phyloP scores from a whole-genome alignment of 2,113 vertebrate species.

The Eidolon helvum region DNA sequence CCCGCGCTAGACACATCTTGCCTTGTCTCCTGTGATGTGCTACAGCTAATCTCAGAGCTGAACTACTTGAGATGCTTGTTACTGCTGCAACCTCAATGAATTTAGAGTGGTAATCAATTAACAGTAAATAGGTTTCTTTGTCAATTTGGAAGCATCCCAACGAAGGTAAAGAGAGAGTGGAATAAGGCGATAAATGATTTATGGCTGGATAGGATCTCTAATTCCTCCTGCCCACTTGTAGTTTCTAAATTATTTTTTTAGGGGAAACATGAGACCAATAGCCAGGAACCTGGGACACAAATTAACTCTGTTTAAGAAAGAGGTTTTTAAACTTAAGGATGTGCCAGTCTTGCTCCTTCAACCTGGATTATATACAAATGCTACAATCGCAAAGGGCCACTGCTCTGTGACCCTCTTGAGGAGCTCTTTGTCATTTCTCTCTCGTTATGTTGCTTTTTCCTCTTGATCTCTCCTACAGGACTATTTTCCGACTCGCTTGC shows the following conservation, averaged over 20 bases:
- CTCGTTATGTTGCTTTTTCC: background rate
- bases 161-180: slow-evolving; percentile 76
- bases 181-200: slow-evolving; percentile 84
- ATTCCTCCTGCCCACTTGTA: slow-evolving; percentile 66
- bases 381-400: background rate
- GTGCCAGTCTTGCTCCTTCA: slow-evolving; percentile 63
- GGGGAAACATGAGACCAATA: slow-evolving; percentile 74
- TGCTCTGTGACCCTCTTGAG: background rate
- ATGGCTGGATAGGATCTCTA: slow-evolving; percentile 75
- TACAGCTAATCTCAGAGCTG: slow-evolving; percentile 69
- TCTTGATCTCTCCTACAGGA: background rate
- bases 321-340: slow-evolving; percentile 29
- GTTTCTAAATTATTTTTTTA: slow-evolving; percentile 75
- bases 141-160: slow-evolving; percentile 81
- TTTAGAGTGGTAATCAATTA: slow-evolving; percentile 84
- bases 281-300: slow-evolving; percentile 68
- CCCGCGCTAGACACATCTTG: background rate
- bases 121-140: slow-evolving; percentile 84
- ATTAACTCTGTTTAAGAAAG: slow-evolving; percentile 39
- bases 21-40: slow-evolving; percentile 38
- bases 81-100: slow-evolving; percentile 78
- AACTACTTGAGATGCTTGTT: slow-evolving; percentile 75
- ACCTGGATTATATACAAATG: slow-evolving; percentile 37
- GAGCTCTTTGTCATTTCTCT: background rate
- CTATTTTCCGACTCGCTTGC: background rate